Evolutionary conservation across 37 sponge, comb jelly and placozoan species (phyloP).

Genomic region (Halichondria panicea): DNA sequence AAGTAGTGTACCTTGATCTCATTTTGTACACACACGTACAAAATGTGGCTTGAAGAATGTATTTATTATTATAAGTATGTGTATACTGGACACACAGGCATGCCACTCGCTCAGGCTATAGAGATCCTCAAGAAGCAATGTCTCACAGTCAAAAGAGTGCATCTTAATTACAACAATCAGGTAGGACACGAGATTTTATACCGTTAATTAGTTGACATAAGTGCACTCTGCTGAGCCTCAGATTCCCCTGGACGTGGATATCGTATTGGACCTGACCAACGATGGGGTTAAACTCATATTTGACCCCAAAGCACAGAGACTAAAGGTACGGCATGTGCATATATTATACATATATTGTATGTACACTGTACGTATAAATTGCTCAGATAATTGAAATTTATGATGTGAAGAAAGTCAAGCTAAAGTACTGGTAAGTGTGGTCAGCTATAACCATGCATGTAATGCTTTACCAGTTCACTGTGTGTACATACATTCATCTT

Average conservation of each 20-base stretch:
- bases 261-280: constrained; percentile 77
- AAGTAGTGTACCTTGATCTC: neutral
- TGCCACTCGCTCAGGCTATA: constrained; percentile 76
- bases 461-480: neutral
- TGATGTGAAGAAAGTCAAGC: constrained; percentile 76
- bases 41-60: neutral
- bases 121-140: constrained; percentile 71
- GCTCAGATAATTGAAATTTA: constrained; percentile 86
- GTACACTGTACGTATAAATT: neutral
- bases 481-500: too few relatives aligned
- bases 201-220: neutral
- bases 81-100: constrained; percentile 58
- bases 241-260: constrained; percentile 77
- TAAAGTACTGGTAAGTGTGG: constrained; percentile 77
- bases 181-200: neutral
- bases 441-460: neutral
- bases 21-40: neutral
- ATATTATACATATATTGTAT: neutral
- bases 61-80: neutral
- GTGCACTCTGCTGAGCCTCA: neutral
- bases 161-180: constrained; percentile 77
- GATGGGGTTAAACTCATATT: constrained; percentile 85
- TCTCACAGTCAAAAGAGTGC: constrained; percentile 49
- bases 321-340: constrained; percentile 56
- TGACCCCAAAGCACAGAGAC: constrained; percentile 82